A percentile compares a stretch with the other conserved stretches of the same genome.
These are phyloP conservation scores for Gambelia wislizenii DNA, from an alignment of 2,797 vertebrate species.

Conservation along the genomic window DNA sequence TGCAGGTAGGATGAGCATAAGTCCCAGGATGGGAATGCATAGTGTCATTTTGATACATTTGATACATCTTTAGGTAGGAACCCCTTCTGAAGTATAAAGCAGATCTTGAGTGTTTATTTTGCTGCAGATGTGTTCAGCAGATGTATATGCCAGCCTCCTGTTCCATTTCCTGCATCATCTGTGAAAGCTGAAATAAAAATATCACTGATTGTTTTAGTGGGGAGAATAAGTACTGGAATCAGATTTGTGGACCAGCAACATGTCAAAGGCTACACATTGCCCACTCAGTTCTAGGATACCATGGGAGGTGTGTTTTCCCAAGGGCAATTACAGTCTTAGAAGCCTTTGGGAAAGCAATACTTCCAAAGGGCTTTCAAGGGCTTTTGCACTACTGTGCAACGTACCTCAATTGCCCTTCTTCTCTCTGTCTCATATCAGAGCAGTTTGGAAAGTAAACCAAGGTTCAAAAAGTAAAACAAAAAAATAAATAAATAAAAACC, in stretches of 20 bases:
- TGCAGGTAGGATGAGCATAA: slow-evolving; percentile 72
- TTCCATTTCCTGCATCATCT: not conserved
- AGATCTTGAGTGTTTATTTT: not conserved
- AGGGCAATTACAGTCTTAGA: not conserved
- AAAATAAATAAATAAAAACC: too few relatives aligned
- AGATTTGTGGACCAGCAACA: too few relatives aligned
- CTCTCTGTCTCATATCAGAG: too few relatives aligned
- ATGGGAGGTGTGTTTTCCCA: not conserved
- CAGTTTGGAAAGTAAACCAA: too few relatives aligned
- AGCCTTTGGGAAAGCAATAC: not conserved
- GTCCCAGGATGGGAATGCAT: not conserved
- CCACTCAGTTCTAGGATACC: too few relatives aligned
- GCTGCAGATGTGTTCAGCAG: not conserved
- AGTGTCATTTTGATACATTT: not conserved
- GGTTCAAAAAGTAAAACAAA: not conserved
- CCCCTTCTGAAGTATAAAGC: not conserved
- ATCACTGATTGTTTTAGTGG: not conserved
- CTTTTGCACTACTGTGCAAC: not conserved
- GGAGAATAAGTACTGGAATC: not conserved
- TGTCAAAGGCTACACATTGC: too few relatives aligned
- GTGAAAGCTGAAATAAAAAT: not conserved
- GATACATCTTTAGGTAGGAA: not conserved
- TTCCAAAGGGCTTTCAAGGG: not conserved
- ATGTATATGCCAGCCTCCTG: not conserved
- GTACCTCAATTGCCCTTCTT: too few relatives aligned